Conservation (phyloP, 2,113 vertebrate genomes). For the Dasyprocta punctata region DNA sequence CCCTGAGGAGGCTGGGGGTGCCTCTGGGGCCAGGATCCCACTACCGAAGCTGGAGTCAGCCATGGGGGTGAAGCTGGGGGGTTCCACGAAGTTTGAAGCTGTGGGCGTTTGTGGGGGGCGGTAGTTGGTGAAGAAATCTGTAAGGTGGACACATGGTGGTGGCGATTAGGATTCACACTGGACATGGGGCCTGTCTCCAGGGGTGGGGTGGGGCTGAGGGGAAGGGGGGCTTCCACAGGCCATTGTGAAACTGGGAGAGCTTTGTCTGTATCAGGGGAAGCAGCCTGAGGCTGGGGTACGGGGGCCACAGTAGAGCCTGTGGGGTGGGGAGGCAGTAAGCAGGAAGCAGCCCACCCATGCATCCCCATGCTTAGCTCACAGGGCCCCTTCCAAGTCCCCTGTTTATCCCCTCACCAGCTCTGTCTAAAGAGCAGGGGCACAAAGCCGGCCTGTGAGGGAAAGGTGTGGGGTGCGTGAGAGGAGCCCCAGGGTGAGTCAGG, state of each 20-base stretch:
- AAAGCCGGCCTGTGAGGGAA: background rate
- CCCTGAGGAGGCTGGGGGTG: background rate
- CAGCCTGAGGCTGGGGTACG: background rate
- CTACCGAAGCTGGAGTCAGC: conserved; percentile 72
- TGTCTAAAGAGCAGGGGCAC: background rate
- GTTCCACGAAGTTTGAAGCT: conserved; percentile 75
- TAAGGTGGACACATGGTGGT: conserved; percentile 47
- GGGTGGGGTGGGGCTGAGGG: background rate
- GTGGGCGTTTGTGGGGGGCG: conserved; percentile 66
- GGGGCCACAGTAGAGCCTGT: background rate
- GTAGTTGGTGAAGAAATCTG: conserved; percentile 86
- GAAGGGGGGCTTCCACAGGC: background rate
- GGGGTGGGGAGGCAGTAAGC: too few relatives aligned
- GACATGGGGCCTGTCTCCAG: background rate
- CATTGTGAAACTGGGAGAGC: conserved; percentile 66
- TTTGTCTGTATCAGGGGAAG: conserved; percentile 68
- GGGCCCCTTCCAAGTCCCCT: background rate
- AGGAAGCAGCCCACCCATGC: background rate
- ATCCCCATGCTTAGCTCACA: background rate
- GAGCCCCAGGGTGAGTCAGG: conserved; percentile 31
- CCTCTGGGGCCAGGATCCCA: conserved; percentile 37
- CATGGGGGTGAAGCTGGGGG: conserved; percentile 73
- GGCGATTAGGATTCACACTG: background rate
- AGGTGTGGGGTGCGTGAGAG: background rate
- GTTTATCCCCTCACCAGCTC: background rate